These are phyloP conservation scores for Molanna angustata DNA, from an alignment of 2,888 invertebrate species.

Conservation along the genomic window DNA sequence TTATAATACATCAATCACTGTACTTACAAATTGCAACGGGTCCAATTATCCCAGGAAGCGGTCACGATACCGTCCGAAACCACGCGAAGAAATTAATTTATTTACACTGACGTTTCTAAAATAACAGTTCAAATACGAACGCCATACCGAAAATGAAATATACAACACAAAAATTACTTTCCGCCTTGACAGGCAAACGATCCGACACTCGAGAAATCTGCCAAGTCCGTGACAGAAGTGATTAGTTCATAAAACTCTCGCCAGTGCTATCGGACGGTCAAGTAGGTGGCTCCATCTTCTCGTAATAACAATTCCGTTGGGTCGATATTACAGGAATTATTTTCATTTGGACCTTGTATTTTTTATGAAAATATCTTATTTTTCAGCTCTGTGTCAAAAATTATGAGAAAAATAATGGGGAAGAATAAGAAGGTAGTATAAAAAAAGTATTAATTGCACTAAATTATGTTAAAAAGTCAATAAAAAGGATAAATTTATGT, in stretches of 20 bases:
- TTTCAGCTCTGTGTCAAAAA: too few species aligned
- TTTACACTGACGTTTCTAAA: not conserved
- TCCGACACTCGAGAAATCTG: not conserved
- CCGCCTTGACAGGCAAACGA: constrained; percentile 10
- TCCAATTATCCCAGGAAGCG: not conserved
- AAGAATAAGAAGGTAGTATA: too few species aligned
- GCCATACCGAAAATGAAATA: not conserved
- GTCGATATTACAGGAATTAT: too few species aligned
- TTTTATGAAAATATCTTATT: too few species aligned
- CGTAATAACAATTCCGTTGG: too few species aligned
- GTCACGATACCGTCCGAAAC: too few species aligned
- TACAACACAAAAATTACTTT: not conserved
- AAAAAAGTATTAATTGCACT: too few species aligned
- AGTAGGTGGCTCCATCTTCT: too few species aligned
- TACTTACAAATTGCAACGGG: constrained; percentile 3
- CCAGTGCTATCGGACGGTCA: too few species aligned
- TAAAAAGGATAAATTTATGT: not conserved
- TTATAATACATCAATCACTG: constrained; percentile 2
- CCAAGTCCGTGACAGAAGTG: constrained; percentile 21
- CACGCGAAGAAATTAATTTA: too few species aligned
- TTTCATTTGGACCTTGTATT: too few species aligned
- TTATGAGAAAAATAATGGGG: too few species aligned
- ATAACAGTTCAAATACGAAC: constrained; percentile 1
- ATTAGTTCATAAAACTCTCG: constrained; percentile 8
- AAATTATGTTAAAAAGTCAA: not conserved